Evolutionary conservation across 2,797 vertebrate species (phyloP), one percentile per base, ranked within the genome.

Genomic region (Thaleichthys pacificus): DNA sequence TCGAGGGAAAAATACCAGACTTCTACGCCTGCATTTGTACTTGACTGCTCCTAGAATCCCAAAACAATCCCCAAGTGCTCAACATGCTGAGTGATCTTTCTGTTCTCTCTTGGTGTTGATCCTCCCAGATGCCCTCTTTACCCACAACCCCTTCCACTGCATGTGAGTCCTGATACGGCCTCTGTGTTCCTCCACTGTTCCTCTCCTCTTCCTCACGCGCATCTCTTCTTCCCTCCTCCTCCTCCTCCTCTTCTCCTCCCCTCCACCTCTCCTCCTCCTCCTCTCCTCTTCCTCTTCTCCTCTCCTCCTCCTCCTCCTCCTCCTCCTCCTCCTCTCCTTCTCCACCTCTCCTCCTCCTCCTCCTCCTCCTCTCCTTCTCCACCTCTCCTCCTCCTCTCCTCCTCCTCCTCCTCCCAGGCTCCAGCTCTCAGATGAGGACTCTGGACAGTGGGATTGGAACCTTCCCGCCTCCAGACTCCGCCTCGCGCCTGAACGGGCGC

Each of bases 391-490:
- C 47, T 42, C 1, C 8, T 11, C 42, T 8, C 38, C 86, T 78
- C 68, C 42, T 77, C 78, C 85, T 69, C 78, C 9, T 8, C 80
- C 73, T 88, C 85, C 42, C 84, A 98, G 96, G 93, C 88, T 95
- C 95, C 65, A 82, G 92, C 88, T 96, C 95, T 88, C 96, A 96
- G 93, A 98, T 95, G 94, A 93, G 96, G 86, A 98, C 96, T 0
- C 76, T 98, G 87, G 96, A 97, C 93, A 98, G 96, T 0, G 96
- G 96, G 38, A 97, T 98, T 8, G 96, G 96, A 79, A 97, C 96
- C 72, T 97, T 97, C 80, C 96, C 96, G 1, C 95, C 96, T 65
- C 95, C 95, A 0, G 95, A 96, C 77, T 94, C 96, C 0, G 93
- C 94, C 76, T 93, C 77, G 74, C 92, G 95, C 17, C 91, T 91